Evolutionary conservation across 2,113 vertebrate species (phyloP).

Genomic region (Stomatorhinus ivindoensis): DNA sequence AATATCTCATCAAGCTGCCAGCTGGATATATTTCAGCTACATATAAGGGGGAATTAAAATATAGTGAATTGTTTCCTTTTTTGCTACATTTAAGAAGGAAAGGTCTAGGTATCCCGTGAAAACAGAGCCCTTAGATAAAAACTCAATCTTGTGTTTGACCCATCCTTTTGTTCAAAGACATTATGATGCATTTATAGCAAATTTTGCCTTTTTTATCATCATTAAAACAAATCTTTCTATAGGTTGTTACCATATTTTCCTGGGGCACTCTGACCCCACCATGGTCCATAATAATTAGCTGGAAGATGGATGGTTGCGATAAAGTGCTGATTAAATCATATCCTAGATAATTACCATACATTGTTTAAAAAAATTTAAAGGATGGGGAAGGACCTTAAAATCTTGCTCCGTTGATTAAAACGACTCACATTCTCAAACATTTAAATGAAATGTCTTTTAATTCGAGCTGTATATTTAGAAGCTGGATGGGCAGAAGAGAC

Average conservation of each 20-base stretch:
- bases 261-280: background rate
- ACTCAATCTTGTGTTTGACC: background rate
- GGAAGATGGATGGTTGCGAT: background rate
- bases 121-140: background rate
- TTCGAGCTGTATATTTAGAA: background rate
- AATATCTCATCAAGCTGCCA: background rate
- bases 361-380: background rate
- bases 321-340: conserved; percentile 1
- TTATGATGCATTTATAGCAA: background rate
- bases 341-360: background rate
- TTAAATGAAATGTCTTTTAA: background rate
- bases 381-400: background rate
- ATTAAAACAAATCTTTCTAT: background rate
- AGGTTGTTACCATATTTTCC: background rate
- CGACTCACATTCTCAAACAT: background rate
- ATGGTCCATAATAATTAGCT: background rate
- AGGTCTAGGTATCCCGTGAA: background rate
- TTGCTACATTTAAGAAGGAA: background rate
- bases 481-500: background rate
- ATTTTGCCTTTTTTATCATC: background rate
- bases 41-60: background rate
- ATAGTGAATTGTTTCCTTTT: background rate
- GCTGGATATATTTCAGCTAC: background rate
- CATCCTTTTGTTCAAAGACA: background rate
- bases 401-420: background rate